phyloP scores from a whole-genome alignment of 2,888 invertebrate species.

The Agrilus mali region DNA sequence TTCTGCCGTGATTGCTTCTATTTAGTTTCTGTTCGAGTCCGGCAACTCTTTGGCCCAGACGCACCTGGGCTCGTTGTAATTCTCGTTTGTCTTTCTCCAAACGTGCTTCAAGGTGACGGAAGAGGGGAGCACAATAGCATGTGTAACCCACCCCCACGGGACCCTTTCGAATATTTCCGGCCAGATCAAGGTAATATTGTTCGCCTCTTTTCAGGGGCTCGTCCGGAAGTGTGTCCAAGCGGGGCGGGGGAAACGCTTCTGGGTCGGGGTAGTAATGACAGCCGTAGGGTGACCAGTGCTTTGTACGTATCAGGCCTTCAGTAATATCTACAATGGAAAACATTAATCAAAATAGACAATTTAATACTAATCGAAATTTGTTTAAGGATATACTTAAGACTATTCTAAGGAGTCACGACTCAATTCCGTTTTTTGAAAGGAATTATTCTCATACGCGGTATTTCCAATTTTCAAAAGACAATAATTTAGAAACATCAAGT shows the following conservation, averaged over 20 bases:
- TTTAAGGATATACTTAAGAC: too few relatives aligned
- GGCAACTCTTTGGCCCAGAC: constrained; percentile 68
- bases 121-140: constrained; percentile 86
- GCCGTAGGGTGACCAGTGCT: constrained; percentile 77
- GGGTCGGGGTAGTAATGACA: constrained; percentile 85
- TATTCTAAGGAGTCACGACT: too few relatives aligned
- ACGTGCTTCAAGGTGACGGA: constrained; percentile 75
- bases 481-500: too few relatives aligned
- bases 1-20: constrained; percentile 48
- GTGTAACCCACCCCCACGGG: constrained; percentile 89
- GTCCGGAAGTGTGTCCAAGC: constrained; percentile 71
- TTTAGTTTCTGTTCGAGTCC: constrained; percentile 61
- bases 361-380: too few relatives aligned
- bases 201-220: constrained; percentile 79
- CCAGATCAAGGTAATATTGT: constrained; percentile 88
- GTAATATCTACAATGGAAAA: constrained; percentile 1
- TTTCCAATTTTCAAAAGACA: too few relatives aligned
- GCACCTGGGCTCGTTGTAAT: constrained; percentile 66
- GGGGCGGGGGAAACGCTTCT: constrained; percentile 72
- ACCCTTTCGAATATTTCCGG: constrained; percentile 89
- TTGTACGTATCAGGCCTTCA: constrained; percentile 2
- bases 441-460: too few relatives aligned
- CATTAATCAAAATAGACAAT: too few relatives aligned
- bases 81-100: constrained; percentile 71
- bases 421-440: too few relatives aligned